Evolutionary conservation across 2,113 vertebrate species (phyloP).

Genomic region (Apus apus): DNA sequence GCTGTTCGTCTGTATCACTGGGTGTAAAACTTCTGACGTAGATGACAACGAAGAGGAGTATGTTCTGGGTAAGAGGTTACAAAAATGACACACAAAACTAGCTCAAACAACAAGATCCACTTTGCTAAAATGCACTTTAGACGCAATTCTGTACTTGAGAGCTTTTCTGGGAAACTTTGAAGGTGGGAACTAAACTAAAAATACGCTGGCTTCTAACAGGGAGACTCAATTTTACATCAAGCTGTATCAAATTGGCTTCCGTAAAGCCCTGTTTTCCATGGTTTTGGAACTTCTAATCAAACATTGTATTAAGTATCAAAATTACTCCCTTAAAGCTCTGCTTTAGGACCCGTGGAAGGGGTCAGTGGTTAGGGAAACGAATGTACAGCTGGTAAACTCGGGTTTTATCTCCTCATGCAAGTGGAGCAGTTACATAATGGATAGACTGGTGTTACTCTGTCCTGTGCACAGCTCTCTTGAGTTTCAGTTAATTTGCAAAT

Average conservation of each 20-base stretch:
- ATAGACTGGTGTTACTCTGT: neutral
- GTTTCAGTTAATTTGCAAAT: neutral
- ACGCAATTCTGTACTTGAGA: neutral
- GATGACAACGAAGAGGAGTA: neutral
- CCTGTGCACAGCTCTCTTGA: neutral
- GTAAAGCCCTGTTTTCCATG: neutral
- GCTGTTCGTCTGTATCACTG: neutral
- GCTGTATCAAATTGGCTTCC: neutral
- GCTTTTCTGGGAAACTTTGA: neutral
- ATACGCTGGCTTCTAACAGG: neutral
- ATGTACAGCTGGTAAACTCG: neutral
- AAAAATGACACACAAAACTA: neutral
- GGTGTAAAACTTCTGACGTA: neutral
- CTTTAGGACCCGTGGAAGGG: neutral
- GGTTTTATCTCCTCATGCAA: neutral
- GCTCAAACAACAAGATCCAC: neutral
- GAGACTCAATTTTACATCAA: neutral
- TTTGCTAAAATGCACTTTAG: neutral
- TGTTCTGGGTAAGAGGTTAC: conserved; percentile 60
- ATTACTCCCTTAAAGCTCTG: neutral
- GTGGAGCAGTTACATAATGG: neutral
- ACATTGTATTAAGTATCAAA: neutral
- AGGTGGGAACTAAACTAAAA: neutral
- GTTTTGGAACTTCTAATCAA: neutral
- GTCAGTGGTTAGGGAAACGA: neutral